Percentiles rank a stretch among this genome's conserved stretches.
These are phyloP conservation scores for Anguilla japonica DNA, from an alignment of 2,113 vertebrate genomes.

Conservation along the genomic window DNA sequence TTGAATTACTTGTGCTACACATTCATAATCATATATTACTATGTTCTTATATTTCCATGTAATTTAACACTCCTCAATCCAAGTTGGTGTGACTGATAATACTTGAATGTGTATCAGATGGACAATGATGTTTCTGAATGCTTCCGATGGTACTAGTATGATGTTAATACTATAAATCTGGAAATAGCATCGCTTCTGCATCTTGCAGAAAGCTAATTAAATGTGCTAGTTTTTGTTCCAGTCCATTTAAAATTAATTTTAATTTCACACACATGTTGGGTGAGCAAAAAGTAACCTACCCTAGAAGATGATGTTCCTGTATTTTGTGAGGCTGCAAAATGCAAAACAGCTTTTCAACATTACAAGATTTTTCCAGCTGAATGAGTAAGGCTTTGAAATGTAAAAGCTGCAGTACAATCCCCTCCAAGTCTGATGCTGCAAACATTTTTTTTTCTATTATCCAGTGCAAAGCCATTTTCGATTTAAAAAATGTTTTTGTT, in stretches of 20 bases:
- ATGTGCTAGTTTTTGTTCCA: not conserved
- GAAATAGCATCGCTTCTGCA: no score
- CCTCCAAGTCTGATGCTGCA: not conserved
- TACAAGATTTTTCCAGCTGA: not conserved
- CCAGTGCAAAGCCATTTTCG: not conserved
- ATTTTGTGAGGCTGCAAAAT: not conserved
- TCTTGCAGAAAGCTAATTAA: no score
- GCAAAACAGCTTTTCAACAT: not conserved
- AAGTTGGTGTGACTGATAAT: no score
- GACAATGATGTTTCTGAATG: no score
- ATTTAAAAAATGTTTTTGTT: not conserved
- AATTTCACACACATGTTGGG: not conserved
- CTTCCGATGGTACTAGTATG: no score
- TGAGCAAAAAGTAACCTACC: not conserved
- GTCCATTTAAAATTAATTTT: not conserved
- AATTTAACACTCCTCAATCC: no score
- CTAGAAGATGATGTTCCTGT: not conserved
- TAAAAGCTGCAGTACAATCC: not conserved
- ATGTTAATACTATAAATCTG: no score
- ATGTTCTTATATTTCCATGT: no score
- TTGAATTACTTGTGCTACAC: no score
- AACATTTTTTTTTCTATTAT: not conserved
- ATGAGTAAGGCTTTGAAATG: not conserved
- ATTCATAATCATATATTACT: no score
- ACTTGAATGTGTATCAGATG: no score